Evolutionary conservation across 2,888 invertebrate genomes (phyloP).

Genomic region (Caenorhabditis sp.): DNA sequence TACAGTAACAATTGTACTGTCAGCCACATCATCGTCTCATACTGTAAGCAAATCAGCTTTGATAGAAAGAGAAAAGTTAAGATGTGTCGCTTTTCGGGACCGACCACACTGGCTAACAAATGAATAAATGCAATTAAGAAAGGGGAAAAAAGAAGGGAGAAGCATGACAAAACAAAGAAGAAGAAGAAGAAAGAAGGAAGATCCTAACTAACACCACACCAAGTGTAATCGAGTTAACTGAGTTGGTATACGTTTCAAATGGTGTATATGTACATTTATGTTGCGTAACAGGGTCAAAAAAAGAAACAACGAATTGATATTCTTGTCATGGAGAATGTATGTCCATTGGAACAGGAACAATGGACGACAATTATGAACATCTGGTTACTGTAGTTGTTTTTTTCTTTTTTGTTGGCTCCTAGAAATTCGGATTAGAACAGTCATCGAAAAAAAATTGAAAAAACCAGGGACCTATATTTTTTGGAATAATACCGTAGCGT

Average conservation of each 20-base stretch:
- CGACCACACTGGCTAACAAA: conserved; percentile 27
- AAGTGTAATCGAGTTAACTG: not conserved
- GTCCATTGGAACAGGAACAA: not conserved
- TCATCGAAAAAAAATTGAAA: too few relatives aligned
- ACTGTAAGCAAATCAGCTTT: not conserved
- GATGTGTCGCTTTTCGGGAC: not conserved
- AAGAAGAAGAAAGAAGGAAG: too few relatives aligned
- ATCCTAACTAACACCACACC: not conserved
- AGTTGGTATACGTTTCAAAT: not conserved
- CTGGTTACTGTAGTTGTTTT: not conserved
- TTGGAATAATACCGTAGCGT: too few relatives aligned
- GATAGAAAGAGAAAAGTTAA: not conserved
- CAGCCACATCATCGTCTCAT: not conserved
- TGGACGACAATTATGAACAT: not conserved
- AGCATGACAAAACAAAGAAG: conserved; percentile 10
- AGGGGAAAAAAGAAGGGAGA: conserved; percentile 16
- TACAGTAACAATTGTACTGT: not conserved
- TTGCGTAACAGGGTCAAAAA: not conserved
- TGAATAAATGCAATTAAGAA: conserved; percentile 44
- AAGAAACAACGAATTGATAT: not conserved
- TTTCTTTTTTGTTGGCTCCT: too few relatives aligned
- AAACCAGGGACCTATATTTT: too few relatives aligned
- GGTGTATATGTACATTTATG: not conserved
- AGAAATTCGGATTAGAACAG: too few relatives aligned
- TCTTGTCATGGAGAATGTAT: not conserved